Conservation (phyloP, 2,113 vertebrate species). For the Bos taurus region DNA sequence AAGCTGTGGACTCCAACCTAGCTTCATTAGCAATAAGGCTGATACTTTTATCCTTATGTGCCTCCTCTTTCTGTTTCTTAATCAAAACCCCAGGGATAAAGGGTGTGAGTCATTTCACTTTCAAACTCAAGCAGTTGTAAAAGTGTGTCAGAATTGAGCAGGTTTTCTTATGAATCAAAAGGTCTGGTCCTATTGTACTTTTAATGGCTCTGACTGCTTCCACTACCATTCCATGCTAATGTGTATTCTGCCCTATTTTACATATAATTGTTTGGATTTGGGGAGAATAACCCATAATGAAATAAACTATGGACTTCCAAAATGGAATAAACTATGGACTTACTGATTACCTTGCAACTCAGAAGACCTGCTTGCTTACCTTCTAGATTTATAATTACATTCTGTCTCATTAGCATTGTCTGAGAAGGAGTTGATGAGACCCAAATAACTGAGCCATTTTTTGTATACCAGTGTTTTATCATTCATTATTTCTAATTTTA, state of each 20-base stretch:
- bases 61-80: not conserved
- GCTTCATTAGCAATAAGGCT: not conserved
- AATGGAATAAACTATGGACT: not conserved
- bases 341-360: not conserved
- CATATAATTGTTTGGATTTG: not conserved
- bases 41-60: not conserved
- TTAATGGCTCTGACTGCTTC: not conserved
- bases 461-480: not conserved
- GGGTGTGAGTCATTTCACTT: not conserved
- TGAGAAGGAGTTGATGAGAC: not conserved
- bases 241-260: not conserved
- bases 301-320: not conserved
- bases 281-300: not conserved
- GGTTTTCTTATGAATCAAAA: not conserved
- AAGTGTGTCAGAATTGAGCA: not conserved
- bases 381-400: not conserved
- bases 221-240: not conserved
- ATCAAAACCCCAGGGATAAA: not conserved
- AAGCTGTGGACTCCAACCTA: not conserved
- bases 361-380: not conserved
- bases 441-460: not conserved
- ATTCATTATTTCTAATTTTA: constrained; percentile 11
- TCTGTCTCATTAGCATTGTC: not conserved
- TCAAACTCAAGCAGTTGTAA: not conserved
- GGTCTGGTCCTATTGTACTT: not conserved